Evolutionary conservation across 2,797 vertebrate genomes (phyloP).

Genomic region (Acestrorhynchus altus): DNA sequence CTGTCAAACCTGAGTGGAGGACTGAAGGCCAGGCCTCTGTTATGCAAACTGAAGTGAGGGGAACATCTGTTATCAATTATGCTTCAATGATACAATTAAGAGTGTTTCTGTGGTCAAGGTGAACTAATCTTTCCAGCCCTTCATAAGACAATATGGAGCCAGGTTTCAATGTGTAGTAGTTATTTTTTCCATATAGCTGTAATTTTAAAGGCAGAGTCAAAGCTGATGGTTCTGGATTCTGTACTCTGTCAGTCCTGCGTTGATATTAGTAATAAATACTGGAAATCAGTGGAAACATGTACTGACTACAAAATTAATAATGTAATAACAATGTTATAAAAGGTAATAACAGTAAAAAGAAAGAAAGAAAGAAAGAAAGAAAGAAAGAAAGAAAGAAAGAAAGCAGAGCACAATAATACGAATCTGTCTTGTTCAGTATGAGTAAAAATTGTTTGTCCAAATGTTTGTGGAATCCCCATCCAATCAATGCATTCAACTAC

Average conservation of each 20-base stretch:
- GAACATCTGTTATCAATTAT: slow-evolving; percentile 50
- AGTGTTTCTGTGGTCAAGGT: slow-evolving; percentile 42
- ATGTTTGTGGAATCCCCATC: too few species aligned
- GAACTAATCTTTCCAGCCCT: slow-evolving; percentile 19
- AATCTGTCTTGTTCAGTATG: too few species aligned
- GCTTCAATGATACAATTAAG: slow-evolving; percentile 43
- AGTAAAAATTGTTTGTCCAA: too few species aligned
- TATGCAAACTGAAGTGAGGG: slow-evolving; percentile 31
- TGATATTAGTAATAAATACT: neutral
- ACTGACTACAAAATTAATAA: too few species aligned
- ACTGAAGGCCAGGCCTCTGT: slow-evolving; percentile 32
- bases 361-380: neutral
- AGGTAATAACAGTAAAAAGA: slow-evolving; percentile 8
- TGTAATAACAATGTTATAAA: neutral
- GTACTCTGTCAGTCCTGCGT: too few species aligned
- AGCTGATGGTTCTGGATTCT: neutral
- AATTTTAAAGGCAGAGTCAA: neutral
- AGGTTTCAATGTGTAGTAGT: slow-evolving; percentile 7
- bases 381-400: neutral
- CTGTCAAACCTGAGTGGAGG: slow-evolving; percentile 24
- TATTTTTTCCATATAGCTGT: neutral
- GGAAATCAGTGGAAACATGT: neutral
- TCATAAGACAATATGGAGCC: slow-evolving; percentile 5
- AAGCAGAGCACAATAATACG: too few species aligned
- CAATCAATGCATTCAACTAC: too few species aligned